Evolutionary conservation across 2,888 invertebrate genomes (phyloP), one percentile per base, ranked within the genome.

Genomic region (Prionchulus punctatus): DNA sequence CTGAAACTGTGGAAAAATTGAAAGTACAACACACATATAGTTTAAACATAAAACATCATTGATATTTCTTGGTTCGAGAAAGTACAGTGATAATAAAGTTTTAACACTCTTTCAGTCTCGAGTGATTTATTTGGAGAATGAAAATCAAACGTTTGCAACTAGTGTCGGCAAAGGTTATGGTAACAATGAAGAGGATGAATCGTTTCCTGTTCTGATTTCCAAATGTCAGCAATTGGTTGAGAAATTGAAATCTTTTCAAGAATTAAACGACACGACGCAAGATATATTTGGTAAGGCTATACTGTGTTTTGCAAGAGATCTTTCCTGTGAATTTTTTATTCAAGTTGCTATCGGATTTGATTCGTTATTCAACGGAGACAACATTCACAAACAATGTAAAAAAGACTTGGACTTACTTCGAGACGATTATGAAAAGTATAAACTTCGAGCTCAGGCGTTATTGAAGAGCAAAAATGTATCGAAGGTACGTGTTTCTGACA

Each of bases 381-480:
- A 52, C 54, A 53, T 62, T 25, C 81, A 82, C 63, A 64, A 68
- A 0, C 77, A 76, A 56, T 85, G 84, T 64, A 77, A 79, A 64
- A 80, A 82, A 56, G 82, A 84, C 61, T 76, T 80, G 51, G 79
- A 80, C 21, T 74, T 70, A 30, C 67, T 84, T 25, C 79, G 79
- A 62, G 75, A 78, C 45, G 82, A 85, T 63, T 81, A 81, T 66
- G 85, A 86, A 61, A 71, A 75, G 43, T 81, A 80, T 62, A 83
- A 81, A 69, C 64, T 73, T 1, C 27, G 25, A 54, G 54, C 54
- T 4, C 26, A 54, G 28, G 54, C 54, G 12, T 21, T 47, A 4
- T 25, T 54, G 25, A 23, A 25, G 27, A 50, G 27, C 26, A 21
- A n/a, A 4, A 45, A n/a, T 21, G 4, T 21, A 4, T 4, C 4